Conservation (phyloP, 2,113 vertebrate genomes). For the Gavialis gangeticus region DNA sequence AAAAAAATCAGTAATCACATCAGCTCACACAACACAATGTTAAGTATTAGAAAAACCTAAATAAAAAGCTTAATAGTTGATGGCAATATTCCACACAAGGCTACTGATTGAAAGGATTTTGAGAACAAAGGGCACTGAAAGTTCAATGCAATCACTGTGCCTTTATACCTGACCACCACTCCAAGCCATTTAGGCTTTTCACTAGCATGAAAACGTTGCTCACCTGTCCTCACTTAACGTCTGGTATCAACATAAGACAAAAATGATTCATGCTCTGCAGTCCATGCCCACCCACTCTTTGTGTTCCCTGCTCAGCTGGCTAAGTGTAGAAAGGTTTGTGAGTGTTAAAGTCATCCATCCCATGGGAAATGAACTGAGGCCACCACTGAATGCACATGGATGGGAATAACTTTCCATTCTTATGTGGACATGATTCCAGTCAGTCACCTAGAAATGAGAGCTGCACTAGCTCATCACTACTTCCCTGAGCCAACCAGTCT, state of each 20-base stretch:
- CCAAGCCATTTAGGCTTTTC: not conserved
- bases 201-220: not conserved
- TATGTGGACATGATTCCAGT: not conserved
- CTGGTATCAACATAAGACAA: not conserved
- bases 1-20: not conserved
- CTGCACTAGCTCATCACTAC: constrained; percentile 23
- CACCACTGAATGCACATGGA: not conserved
- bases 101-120: not conserved
- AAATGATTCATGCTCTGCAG: not conserved
- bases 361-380: not conserved
- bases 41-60: constrained; percentile 4
- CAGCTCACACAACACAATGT: constrained; percentile 3
- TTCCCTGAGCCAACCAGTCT: not conserved
- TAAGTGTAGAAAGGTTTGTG: not conserved
- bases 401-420: not conserved
- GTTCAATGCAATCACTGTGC: not conserved
- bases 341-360: not conserved
- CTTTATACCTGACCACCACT: not conserved
- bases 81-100: not conserved
- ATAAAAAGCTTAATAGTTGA: not conserved
- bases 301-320: fast-evolving
- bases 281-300: not conserved
- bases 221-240: not conserved
- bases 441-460: constrained; percentile 32
- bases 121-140: not conserved